Percentiles rank a stretch among this genome's conserved stretches.
Conservation (phyloP, 2,888 invertebrate species). For the Meiosimyza platycephala region DNA sequence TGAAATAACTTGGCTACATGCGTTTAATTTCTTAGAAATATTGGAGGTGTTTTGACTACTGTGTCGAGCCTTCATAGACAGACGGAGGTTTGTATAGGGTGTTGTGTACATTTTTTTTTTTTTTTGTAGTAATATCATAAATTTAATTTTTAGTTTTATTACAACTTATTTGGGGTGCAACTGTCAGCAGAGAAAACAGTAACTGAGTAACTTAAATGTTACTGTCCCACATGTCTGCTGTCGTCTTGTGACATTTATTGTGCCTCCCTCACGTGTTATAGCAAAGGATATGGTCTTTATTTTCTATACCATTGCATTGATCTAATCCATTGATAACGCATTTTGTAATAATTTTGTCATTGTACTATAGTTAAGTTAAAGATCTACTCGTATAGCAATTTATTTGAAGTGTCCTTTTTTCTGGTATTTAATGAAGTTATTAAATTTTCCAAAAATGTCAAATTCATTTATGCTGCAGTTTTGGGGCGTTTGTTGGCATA, state of each 20-base stretch:
- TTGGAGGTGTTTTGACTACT: constrained; percentile 34
- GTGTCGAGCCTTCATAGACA: not conserved
- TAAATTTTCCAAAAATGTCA: constrained; percentile 29
- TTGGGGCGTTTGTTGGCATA: constrained; percentile 17
- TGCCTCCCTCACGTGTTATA: too few relatives aligned
- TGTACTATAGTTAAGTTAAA: not conserved
- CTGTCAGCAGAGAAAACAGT: constrained; percentile 14
- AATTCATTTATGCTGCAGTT: not conserved
- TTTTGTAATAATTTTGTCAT: constrained; percentile 26
- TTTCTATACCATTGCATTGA: constrained; percentile 8
- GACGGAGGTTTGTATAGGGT: constrained; percentile 16
- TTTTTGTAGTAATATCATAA: constrained; percentile 14
- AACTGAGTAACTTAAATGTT: not conserved
- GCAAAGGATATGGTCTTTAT: not conserved
- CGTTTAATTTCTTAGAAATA: constrained; percentile 32
- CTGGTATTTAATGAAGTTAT: constrained; percentile 31
- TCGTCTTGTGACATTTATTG: too few relatives aligned
- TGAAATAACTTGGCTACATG: constrained; percentile 20
- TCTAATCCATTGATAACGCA: constrained; percentile 27
- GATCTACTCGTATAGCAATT: not conserved
- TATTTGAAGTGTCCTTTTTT: constrained; percentile 13
- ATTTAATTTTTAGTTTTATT: constrained; percentile 10
- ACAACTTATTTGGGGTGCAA: constrained; percentile 10
- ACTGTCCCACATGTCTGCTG: not conserved
- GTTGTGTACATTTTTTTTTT: constrained; percentile 22